Conservation (phyloP, 2,888 invertebrate species). For the Oasisia sp. region DNA sequence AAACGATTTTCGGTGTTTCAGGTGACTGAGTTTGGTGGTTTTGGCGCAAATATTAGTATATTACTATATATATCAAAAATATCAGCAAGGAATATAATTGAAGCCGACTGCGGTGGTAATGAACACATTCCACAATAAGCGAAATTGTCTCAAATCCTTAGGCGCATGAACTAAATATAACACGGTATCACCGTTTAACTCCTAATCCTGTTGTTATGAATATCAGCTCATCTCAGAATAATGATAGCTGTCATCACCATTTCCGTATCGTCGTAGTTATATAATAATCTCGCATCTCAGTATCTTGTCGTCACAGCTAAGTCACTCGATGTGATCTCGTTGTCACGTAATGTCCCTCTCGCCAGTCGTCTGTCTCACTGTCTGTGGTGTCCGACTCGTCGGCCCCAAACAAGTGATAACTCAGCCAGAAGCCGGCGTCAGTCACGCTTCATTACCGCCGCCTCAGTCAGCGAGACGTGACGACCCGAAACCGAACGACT, state of each 20-base stretch:
- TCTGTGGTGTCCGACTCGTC: not conserved
- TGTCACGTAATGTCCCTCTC: not conserved
- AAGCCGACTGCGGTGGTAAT: too few relatives aligned
- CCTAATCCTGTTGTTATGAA: too few relatives aligned
- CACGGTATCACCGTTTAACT: too few relatives aligned
- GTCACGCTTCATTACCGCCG: not conserved
- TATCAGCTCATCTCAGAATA: not conserved
- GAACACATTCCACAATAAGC: too few relatives aligned
- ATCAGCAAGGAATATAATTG: too few relatives aligned
- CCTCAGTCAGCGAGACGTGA: not conserved
- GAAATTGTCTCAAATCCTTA: too few relatives aligned
- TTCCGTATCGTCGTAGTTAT: not conserved
- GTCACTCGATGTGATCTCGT: not conserved
- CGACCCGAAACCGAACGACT: not conserved
- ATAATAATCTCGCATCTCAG: not conserved
- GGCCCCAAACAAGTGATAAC: constrained; percentile 1
- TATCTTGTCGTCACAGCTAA: not conserved
- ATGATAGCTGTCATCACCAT: not conserved
- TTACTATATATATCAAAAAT: too few relatives aligned
- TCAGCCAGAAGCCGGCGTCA: not conserved
- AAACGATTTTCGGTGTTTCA: too few relatives aligned
- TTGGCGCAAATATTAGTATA: too few relatives aligned
- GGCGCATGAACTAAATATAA: too few relatives aligned
- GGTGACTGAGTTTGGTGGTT: too few relatives aligned
- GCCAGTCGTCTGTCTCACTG: not conserved